Percentiles rank a stretch among this genome's conserved stretches.
phyloP scores from a whole-genome alignment of 2,888 invertebrate species.

The Idaea dimidiata region DNA sequence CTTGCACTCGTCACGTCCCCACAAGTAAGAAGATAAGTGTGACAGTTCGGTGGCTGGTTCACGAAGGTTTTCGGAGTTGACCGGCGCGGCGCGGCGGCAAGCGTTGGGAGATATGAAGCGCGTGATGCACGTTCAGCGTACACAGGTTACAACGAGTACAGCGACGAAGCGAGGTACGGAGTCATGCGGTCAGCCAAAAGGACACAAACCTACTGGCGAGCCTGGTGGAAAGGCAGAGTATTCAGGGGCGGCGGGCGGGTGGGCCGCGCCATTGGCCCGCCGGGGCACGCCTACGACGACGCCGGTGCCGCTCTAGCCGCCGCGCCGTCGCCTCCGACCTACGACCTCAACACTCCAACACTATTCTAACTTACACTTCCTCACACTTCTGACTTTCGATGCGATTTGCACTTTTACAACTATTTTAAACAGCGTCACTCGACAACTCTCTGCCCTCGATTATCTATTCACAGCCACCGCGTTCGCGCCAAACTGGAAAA shows the following conservation, averaged over 20 bases:
- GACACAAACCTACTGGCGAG: constrained; percentile 81
- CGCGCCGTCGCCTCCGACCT: constrained; percentile 43
- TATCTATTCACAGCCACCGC: constrained; percentile 32
- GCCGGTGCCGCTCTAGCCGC: constrained; percentile 56
- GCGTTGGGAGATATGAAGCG: constrained; percentile 65
- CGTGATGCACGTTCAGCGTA: constrained; percentile 73
- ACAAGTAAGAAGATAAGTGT: constrained; percentile 54
- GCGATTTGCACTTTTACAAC: constrained; percentile 47
- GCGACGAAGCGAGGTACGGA: constrained; percentile 80
- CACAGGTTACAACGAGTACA: constrained; percentile 74
- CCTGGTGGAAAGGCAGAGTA: constrained; percentile 63
- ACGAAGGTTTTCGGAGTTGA: constrained; percentile 44
- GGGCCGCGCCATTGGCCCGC: constrained; percentile 73
- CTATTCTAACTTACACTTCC: constrained; percentile 52
- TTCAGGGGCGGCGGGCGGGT: constrained; percentile 63
- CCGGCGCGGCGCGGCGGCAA: constrained; percentile 67
- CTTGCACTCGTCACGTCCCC: constrained; percentile 60
- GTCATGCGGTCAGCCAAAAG: constrained; percentile 82
- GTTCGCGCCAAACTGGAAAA: constrained; percentile 18
- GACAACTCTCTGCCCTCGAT: constrained; percentile 26
- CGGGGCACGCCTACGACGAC: constrained; percentile 71
- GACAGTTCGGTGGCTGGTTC: constrained; percentile 43
- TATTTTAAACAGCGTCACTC: constrained; percentile 37
- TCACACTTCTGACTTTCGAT: constrained; percentile 46
- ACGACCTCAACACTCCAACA: constrained; percentile 44